Conservation (phyloP, 1,140 invertebrate species). For the Zaprionus africanus region DNA sequence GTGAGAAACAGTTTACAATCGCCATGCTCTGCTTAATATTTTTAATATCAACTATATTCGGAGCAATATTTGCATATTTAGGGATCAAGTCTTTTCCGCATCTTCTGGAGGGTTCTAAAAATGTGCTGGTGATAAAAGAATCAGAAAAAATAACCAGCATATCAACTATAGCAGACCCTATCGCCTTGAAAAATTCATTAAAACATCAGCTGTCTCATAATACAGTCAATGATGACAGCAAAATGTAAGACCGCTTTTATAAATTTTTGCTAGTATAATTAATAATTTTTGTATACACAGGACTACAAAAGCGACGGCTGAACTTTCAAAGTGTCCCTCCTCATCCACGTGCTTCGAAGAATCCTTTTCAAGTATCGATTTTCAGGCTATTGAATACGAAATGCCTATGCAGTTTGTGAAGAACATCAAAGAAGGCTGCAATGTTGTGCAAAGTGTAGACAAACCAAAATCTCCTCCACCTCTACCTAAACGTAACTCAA, state of each 20-base stretch:
- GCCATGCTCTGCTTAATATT: constrained; percentile 64
- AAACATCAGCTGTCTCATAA: constrained; percentile 4
- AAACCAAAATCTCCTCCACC: constrained; percentile 62
- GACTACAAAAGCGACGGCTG: background rate
- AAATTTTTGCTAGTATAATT: background rate
- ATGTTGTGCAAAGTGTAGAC: constrained; percentile 26
- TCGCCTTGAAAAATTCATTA: constrained; percentile 19
- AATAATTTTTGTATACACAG: constrained; percentile 9
- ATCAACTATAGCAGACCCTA: constrained; percentile 57
- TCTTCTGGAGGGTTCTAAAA: constrained; percentile 65
- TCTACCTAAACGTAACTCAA: constrained; percentile 66
- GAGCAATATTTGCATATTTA: constrained; percentile 57
- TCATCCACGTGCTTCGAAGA: constrained; percentile 50
- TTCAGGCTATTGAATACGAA: constrained; percentile 55
- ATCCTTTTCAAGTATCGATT: constrained; percentile 23
- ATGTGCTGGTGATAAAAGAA: constrained; percentile 65
- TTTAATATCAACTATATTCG: constrained; percentile 51
- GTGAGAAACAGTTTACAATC: constrained; percentile 64
- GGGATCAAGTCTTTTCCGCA: constrained; percentile 64
- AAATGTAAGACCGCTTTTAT: constrained; percentile 7
- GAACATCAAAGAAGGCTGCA: constrained; percentile 15
- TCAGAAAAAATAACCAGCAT: constrained; percentile 52
- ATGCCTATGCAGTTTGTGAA: constrained; percentile 51
- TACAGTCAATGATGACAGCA: background rate
- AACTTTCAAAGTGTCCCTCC: constrained; percentile 28